Percentiles rank a stretch among this genome's conserved stretches.
Evolutionary conservation across 2,113 vertebrate species (phyloP).

Genomic region (Erinaceus europaeus): DNA sequence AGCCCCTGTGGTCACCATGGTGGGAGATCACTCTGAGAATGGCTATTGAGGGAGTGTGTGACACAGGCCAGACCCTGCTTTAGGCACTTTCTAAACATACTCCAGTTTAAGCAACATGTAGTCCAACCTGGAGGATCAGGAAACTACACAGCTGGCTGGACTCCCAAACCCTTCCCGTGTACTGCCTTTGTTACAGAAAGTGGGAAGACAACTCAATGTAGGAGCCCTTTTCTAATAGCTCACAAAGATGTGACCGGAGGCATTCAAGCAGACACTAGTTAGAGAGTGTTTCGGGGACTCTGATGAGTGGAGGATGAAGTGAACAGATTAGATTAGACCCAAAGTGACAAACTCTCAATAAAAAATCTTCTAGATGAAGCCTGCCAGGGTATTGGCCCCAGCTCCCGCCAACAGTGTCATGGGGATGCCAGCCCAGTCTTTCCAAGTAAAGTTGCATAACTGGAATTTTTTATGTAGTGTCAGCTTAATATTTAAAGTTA

Average conservation of each 20-base stretch:
- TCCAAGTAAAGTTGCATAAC: background rate
- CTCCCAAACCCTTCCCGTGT: background rate
- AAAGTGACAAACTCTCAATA: background rate
- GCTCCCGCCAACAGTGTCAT: background rate
- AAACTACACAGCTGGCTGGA: background rate
- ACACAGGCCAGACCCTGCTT: fast-evolving
- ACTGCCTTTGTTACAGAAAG: background rate
- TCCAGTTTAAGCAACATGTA: background rate
- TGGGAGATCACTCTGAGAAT: background rate
- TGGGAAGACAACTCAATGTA: background rate
- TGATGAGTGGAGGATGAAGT: background rate
- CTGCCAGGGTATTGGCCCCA: background rate
- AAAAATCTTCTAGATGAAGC: background rate
- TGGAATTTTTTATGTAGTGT: background rate
- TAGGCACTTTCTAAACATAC: background rate
- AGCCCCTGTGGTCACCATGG: background rate
- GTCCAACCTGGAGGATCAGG: background rate
- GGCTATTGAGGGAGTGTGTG: background rate
- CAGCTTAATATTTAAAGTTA: too few relatives aligned
- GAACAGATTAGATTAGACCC: background rate
- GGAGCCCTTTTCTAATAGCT: background rate
- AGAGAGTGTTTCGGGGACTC: background rate
- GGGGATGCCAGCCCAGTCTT: background rate
- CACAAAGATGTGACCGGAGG: background rate
- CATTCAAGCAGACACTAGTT: background rate